Evolutionary conservation across 2,113 vertebrate species (phyloP), one percentile per base, ranked within the genome.

Genomic region (Ceratotherium simum): DNA sequence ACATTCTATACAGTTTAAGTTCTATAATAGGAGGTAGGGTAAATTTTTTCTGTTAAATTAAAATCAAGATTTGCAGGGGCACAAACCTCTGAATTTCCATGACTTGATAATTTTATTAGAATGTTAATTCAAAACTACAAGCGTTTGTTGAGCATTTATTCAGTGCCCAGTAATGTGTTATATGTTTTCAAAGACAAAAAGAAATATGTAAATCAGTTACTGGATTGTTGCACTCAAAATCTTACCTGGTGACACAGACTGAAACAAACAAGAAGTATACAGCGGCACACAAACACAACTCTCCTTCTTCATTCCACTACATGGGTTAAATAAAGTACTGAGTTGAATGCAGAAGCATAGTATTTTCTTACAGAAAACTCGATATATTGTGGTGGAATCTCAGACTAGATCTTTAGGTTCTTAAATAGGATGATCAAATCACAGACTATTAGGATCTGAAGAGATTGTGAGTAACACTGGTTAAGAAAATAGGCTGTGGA

Each of bases 41-140:
- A 93, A 46, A 33, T 81, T 64, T 75, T 64, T 82, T 51, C 67
- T 81, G 64, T 95, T 42, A 64, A 56, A 90, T 76, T 81, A 80
- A 95, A 85, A 64, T 12, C 27, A 85, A 92, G 10, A 21, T 70
- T 84, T 84, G 5, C n/a, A 73, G 29, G 46, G 27, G 20, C 10
- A 81, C 3, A 48, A 89, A 69, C 39, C 36, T 90, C 14, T 76
- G 36, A 82, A 60, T 91, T 56, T 20, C 31, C 3, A 39, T 60
- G 13, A 36, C 6, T 62, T 81, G 29, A 16, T 8, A 84, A 65
- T 90, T 54, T 54, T 91, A 67, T 65, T 21, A 73, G 16, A 70
- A 36, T 33, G 51, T 65, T 48, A 76, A 31, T 14, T 80, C 23
- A 51, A 76, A 81, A 33, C 31, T 78, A 29, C 2, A 85, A 27